A percentile compares a stretch with the other conserved stretches of the same genome.
phyloP scores from a whole-genome alignment of 2,888 invertebrate species.

The Polydesmus complanatus region DNA sequence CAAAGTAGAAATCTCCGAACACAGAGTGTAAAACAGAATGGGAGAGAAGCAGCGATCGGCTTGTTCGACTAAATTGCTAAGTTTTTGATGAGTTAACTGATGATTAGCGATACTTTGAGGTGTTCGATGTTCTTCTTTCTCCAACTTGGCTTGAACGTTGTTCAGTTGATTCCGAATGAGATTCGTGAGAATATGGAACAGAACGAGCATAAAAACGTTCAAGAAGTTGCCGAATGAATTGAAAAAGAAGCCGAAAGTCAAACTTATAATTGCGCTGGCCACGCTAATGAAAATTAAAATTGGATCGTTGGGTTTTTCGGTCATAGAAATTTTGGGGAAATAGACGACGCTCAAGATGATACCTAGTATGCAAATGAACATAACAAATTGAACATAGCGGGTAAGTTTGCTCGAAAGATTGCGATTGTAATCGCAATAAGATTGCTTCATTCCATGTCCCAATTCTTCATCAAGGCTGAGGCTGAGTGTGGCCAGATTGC shows the following conservation, averaged over 20 bases:
- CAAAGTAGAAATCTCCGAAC: background rate
- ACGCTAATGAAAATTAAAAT: too few relatives aligned
- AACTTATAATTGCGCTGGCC: background rate
- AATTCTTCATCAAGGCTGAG: background rate
- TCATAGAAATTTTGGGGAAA: too few relatives aligned
- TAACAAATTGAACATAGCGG: too few relatives aligned
- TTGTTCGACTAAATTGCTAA: background rate
- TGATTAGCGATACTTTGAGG: background rate
- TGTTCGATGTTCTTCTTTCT: background rate
- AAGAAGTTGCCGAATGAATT: background rate
- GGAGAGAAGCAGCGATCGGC: background rate
- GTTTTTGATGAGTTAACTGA: background rate
- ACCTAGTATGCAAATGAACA: too few relatives aligned
- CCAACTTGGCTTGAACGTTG: too few relatives aligned
- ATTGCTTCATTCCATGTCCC: too few relatives aligned
- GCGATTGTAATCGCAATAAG: too few relatives aligned
- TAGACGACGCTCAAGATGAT: too few relatives aligned
- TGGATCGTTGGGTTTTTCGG: too few relatives aligned
- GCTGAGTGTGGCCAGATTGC: background rate
- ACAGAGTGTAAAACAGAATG: background rate
- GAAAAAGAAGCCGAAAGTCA: background rate
- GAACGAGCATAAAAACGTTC: background rate
- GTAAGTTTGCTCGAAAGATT: too few relatives aligned
- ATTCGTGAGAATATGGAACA: background rate
- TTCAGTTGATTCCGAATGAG: background rate